These are phyloP conservation scores for Drosophila carrolli DNA, from an alignment of 1,140 invertebrate genomes.

Conservation along the genomic window DNA sequence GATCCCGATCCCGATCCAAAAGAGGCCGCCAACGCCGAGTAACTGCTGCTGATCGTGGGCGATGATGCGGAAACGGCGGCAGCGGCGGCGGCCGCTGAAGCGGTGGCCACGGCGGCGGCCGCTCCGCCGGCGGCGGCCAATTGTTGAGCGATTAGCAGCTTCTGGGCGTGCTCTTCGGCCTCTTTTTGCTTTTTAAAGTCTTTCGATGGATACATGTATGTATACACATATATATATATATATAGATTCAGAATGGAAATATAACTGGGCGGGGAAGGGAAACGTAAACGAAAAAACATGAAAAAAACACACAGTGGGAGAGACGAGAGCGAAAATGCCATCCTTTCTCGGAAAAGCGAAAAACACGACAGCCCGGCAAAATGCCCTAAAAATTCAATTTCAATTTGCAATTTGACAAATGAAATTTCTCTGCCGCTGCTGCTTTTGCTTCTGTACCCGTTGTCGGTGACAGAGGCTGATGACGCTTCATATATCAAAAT, in stretches of 20 bases:
- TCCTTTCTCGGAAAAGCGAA: not conserved
- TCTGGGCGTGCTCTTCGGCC: constrained; percentile 83
- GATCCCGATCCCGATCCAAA: constrained; percentile 4
- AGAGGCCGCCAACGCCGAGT: constrained; percentile 15
- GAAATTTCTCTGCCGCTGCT: constrained; percentile 52
- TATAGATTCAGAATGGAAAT: constrained; percentile 2
- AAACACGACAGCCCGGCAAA: constrained; percentile 1
- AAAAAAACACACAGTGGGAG: not conserved
- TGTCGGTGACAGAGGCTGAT: constrained; percentile 14
- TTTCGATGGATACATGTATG: constrained; percentile 38
- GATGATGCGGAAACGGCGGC: constrained; percentile 33
- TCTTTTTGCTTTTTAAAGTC: constrained; percentile 84
- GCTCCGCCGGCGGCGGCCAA: constrained; percentile 66
- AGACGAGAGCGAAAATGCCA: constrained; percentile 4
- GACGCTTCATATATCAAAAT: constrained; percentile 58
- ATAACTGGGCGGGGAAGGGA: not conserved
- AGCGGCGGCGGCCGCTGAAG: constrained; percentile 26
- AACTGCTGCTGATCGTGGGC: constrained; percentile 43
- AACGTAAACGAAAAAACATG: not conserved
- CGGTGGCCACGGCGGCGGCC: constrained; percentile 26
- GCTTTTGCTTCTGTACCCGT: not conserved
- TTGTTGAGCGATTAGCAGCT: constrained; percentile 81
- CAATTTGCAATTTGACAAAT: constrained; percentile 78
- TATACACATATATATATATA: constrained; percentile 22
- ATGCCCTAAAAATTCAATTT: constrained; percentile 68